Conservation (phyloP, 2,888 invertebrate genomes). For the Metallyticus violacea region DNA sequence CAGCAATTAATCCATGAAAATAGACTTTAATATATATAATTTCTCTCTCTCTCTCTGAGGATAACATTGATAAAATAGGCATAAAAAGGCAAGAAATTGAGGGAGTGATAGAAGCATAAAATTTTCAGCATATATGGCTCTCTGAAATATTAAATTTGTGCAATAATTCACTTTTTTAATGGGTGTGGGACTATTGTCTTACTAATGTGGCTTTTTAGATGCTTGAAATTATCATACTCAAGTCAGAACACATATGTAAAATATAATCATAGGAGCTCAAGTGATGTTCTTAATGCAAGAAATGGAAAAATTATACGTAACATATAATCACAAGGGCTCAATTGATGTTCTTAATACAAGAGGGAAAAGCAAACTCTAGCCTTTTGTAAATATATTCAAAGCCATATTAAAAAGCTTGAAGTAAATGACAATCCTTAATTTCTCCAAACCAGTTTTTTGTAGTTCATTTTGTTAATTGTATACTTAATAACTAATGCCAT, state of each 20-base stretch:
- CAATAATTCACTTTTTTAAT: neutral
- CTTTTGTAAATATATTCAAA: neutral
- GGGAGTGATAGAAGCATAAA: neutral
- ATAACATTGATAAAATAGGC: neutral
- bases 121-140: neutral
- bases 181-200: neutral
- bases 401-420: neutral
- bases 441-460: neutral
- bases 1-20: no score
- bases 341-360: neutral
- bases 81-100: neutral
- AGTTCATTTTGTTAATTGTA: neutral
- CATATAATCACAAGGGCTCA: neutral
- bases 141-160: neutral
- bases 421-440: neutral
- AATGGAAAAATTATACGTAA: neutral
- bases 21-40: no score
- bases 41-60: no score
- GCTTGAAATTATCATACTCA: neutral
- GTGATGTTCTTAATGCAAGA: neutral
- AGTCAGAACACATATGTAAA: neutral
- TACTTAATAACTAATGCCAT: neutral
- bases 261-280: neutral
- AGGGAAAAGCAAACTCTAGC: neutral
- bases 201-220: neutral